phyloP scores from a whole-genome alignment of 2,113 vertebrate species.

The Desmodus rotundus region DNA sequence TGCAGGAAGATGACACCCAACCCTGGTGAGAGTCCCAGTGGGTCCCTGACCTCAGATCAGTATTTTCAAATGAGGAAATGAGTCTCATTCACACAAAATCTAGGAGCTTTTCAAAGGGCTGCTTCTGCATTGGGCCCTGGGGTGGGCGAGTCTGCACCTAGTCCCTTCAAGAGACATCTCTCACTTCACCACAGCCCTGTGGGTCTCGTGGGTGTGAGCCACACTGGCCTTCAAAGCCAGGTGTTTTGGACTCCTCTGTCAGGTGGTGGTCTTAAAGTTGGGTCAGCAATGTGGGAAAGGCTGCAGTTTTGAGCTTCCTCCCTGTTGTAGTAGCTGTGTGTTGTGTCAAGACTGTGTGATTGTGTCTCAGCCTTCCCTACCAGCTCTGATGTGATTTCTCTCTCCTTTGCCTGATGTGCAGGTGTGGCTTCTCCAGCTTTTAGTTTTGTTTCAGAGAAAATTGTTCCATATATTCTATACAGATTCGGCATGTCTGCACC shows the following conservation, averaged over 20 bases:
- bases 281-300: not conserved
- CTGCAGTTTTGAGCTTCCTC: not conserved
- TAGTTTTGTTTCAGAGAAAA: not conserved
- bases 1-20: not conserved
- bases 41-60: not conserved
- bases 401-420: not conserved
- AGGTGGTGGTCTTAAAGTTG: not conserved
- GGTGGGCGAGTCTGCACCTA: not conserved
- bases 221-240: not conserved
- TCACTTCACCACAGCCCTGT: not conserved
- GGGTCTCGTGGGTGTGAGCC: not conserved
- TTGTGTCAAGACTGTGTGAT: not conserved
- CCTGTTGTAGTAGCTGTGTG: not conserved
- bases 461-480: not conserved
- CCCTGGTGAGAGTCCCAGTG: not conserved
- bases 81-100: not conserved
- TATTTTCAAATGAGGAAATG: not conserved
- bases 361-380: not conserved
- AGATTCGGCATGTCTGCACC: not conserved
- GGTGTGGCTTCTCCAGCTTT: not conserved
- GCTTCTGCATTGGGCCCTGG: not conserved
- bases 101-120: not conserved
- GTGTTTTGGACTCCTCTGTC: not conserved
- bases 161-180: not conserved
- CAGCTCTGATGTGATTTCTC: accelerated